Evolutionary conservation across 2,113 vertebrate genomes (phyloP).

Genomic region (Aegotheles bennettii): DNA sequence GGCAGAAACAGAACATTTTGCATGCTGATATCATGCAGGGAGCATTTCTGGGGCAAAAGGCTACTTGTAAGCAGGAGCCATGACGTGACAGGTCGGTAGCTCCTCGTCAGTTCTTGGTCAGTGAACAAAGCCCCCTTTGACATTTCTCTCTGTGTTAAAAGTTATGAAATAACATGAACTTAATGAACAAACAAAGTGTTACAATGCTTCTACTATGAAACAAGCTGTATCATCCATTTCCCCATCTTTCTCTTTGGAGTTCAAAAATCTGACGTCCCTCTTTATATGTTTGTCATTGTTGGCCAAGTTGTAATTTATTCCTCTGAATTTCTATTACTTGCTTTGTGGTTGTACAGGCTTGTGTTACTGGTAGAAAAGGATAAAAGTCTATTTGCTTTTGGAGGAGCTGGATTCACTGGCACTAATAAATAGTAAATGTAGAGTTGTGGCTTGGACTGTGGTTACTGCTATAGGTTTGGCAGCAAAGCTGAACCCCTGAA

Average conservation of each 20-base stretch:
- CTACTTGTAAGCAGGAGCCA: background rate
- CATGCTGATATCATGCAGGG: background rate
- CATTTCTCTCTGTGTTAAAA: background rate
- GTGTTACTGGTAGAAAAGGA: background rate
- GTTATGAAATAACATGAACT: background rate
- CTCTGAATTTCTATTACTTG: background rate
- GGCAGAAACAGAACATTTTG: background rate
- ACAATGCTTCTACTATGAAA: background rate
- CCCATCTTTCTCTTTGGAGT: background rate
- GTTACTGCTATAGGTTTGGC: background rate
- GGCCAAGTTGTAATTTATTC: background rate
- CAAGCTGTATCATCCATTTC: background rate
- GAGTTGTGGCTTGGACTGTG: background rate
- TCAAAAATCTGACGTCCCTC: background rate
- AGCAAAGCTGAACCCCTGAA: background rate
- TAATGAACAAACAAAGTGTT: background rate
- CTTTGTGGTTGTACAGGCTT: background rate
- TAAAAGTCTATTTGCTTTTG: background rate
- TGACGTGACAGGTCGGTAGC: background rate
- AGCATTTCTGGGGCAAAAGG: background rate
- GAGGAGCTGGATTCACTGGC: background rate
- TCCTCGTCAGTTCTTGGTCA: background rate
- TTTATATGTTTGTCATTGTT: background rate
- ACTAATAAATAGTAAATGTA: background rate
- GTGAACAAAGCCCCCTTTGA: slow-evolving; percentile 33